These are phyloP conservation scores for Stenchaetothrips biformis DNA, from an alignment of 2,888 invertebrate genomes.

Conservation along the genomic window DNA sequence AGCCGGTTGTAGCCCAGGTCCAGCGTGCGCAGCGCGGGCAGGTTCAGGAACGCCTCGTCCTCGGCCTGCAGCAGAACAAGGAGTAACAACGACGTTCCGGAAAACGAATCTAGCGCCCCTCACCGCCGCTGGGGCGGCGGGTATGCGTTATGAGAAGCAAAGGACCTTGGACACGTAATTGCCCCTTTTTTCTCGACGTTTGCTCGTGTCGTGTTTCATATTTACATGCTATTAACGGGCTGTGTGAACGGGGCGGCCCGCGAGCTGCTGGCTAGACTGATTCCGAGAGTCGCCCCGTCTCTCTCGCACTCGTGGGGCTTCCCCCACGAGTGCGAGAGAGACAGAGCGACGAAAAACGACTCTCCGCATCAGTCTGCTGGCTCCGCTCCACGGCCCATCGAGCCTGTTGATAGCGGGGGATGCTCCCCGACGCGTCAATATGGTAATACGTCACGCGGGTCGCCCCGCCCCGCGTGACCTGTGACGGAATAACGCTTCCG, in stretches of 20 bases:
- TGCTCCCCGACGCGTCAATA: not conserved
- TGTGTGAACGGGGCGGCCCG: too few species aligned
- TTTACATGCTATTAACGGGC: not conserved
- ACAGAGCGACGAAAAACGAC: too few species aligned
- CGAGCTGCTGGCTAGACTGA: too few species aligned
- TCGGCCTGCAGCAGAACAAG: not conserved
- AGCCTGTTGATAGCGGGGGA: not conserved
- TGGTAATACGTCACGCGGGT: not conserved
- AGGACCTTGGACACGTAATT: too few species aligned
- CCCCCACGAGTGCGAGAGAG: too few species aligned
- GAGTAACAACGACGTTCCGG: not conserved
- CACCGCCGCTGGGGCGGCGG: too few species aligned
- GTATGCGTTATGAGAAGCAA: too few species aligned
- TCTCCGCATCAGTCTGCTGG: too few species aligned
- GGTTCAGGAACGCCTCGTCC: constrained; percentile 59
- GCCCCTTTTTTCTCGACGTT: too few species aligned
- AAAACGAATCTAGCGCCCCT: not conserved
- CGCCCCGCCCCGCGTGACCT: not conserved
- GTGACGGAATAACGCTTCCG: not conserved
- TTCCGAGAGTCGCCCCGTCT: too few species aligned
- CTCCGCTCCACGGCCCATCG: not conserved
- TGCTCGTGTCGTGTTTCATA: not conserved
- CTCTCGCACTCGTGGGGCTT: too few species aligned
- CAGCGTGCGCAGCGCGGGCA: constrained; percentile 61
- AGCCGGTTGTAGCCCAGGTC: constrained; percentile 74